phyloP scores from a whole-genome alignment of 2,888 invertebrate genomes.

The Conchocele bisecta region DNA sequence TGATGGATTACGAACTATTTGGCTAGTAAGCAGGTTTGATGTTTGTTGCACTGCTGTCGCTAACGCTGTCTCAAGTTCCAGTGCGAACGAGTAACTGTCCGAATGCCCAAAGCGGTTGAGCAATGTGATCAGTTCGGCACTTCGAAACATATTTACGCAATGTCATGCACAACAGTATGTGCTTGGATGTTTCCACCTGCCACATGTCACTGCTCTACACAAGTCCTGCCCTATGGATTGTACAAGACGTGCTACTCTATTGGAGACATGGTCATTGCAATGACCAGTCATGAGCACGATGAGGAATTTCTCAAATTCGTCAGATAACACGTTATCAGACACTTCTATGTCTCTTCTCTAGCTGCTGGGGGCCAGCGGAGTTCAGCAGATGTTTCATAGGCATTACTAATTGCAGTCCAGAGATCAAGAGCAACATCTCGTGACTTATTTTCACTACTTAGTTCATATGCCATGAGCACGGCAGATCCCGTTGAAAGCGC shows the following conservation, averaged over 20 bases:
- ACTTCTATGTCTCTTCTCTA: too few relatives aligned
- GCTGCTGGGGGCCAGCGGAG: conserved; percentile 36
- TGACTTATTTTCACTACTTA: conserved; percentile 9
- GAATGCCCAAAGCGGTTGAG: conserved; percentile 50
- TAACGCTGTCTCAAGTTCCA: conserved; percentile 53
- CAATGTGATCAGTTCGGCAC: conserved; percentile 35
- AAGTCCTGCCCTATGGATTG: conserved; percentile 50
- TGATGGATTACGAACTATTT: conserved; percentile 48
- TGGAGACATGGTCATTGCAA: not conserved
- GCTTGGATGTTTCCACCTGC: conserved; percentile 48
- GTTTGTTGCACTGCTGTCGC: conserved; percentile 47
- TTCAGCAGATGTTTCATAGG: conserved; percentile 15
- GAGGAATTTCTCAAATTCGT: conserved; percentile 9
- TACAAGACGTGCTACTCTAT: conserved; percentile 20
- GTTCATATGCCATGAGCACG: conserved; percentile 9
- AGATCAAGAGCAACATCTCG: conserved; percentile 16
- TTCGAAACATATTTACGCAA: conserved; percentile 27
- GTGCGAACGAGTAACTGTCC: conserved; percentile 47
- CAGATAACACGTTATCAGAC: not conserved
- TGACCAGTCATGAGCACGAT: conserved; percentile 21
- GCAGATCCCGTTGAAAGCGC: conserved; percentile 12
- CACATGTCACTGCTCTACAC: conserved; percentile 52
- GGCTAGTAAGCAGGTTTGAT: conserved; percentile 48
- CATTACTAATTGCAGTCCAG: conserved; percentile 10
- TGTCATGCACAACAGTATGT: conserved; percentile 45